Evolutionary conservation across 2,797 vertebrate genomes (phyloP), one percentile per base, ranked within the genome.

Genomic region (Spondyliosoma cantharus): DNA sequence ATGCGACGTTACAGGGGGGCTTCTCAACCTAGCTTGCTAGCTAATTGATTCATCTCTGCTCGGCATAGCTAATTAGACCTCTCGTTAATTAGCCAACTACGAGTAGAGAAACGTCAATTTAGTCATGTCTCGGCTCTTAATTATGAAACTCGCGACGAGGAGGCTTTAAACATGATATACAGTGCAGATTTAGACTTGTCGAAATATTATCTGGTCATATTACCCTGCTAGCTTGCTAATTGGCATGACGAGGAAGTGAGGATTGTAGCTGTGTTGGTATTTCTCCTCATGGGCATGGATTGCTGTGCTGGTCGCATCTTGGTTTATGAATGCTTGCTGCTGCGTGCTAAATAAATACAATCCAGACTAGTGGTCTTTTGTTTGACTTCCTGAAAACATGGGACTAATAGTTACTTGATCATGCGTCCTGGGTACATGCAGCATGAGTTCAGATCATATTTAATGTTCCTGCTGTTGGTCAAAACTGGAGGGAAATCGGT

Each of bases 141-240:
- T 84, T 50, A 49, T 48, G 32, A 24, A 48, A 69, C 53, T 74
- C 57, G 60, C 53, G 71, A 56, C 15, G 50, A 58, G 27, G 61
- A 70, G 78, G 62, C 81, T 81, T 80, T 71, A 73, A 62, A 65
- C 53, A n/a, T 13, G 76, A 65, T 70, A 42, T 22, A 56, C 25
- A 54, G 50, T 43, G 77, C 71, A 83, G 83, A 88, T 78, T 22
- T 25, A 42, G 73, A 84, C 74, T 82, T 85, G 82, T 80, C 74
- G 72, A 76, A 79, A 85, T 80, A 83, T 89, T 87, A 89, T 90
- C 54, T 78, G 86, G 67, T 82, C 83, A 63, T 85, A 83, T 92
- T 90, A 87, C 86, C 83, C 80, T 85, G 93, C 94, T 94, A 92
- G 92, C 90, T 92, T 91, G 95, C 93, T 96, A 95, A 96, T 95